Evolutionary conservation across 2,113 vertebrate species (phyloP), one percentile per base, ranked within the genome.

Genomic region (Ranitomeya imitator): DNA sequence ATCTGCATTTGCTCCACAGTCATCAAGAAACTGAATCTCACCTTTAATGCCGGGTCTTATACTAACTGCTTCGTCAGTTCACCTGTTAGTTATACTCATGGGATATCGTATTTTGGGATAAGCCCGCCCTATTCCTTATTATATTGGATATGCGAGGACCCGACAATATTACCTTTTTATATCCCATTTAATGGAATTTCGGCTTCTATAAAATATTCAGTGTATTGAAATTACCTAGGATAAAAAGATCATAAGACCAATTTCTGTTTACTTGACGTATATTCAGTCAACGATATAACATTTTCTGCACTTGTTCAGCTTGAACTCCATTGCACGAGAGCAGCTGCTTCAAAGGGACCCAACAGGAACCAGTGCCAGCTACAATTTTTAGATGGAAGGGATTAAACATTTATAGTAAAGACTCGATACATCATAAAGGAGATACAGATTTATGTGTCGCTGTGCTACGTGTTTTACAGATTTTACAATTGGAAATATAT

Each of bases 381-480:
- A 74, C 37, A 74, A 10, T 19, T 51, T 45, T 19, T 16, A 74
- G 16, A 74, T 74, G 31, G 71, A 74, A 51, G 71, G 37, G 15
- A 74, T 74, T 74, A 73, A 37, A 31, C 69, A 74, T 74, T 74
- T 74, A 74, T 74, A 18, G 31, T 15, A 73, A 73, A 37, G 13
- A 16, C 69, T 73, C 4, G 1, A 73, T 4, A 6, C 69, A 37
- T 73, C 13, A 26, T 73, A 73, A 73, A 37, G 26, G 13, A 37
- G 26, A 37, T 15, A 63, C 61, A 37, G 63, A 67, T 23, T 23
- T 23, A n/a, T 67, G 21, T 67, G 7, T 67, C 13, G n/a, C 63
- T 67, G n/a, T n/a, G 19, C 63, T 65, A n/a, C 8, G 3, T n/a
- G 19, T 37, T 16, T 16, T 2, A 73, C 26, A 71, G 13, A 2